Base-by-base conservation (phyloP, 2,888 invertebrate genomes). In the Agrotis clavis region DNA sequence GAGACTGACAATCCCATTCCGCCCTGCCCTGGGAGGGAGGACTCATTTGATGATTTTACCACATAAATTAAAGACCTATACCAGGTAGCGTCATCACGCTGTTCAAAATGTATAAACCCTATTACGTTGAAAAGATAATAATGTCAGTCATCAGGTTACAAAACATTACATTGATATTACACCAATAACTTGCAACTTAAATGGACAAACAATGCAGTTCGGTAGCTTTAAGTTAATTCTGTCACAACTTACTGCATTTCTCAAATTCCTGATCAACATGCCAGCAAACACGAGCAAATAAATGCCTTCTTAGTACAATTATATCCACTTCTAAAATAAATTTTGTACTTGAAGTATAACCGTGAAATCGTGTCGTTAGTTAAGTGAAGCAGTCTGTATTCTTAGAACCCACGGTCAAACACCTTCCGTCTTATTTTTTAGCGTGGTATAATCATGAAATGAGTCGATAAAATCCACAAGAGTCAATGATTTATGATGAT, bases 351-450 rank as follows among this genome's bases (percentile, higher is more conserved):
- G 47, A 77, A 74, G 74, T 74, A 67, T 41, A 53, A 63, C 30
- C 61, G 60, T n/a, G 47, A 67, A 79, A 62, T 59, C 14, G 45
- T 30, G 57, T 74, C 62, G 79, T 66, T 53, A 77, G 79, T 65
- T 53, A 77, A 66, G 57, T 47, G 41, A 47, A 56, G 25, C 35
- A 16, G 30, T 50, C 53, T 62, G 6, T 73, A 66, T 79, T 77
- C 50, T 74, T 63, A 66, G 76, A 73, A 63, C 54, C 45, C 35
- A 51, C 35, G 61, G 57, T 76, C 77, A 63, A 48, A 69, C 63
- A 76, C 69, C 51, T 74, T 63, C 1, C 0, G 41, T 2, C 41
- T 41, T 41, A 35, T 1, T 41, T 25, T 25, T 25, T 25, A 25
- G 25, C 25, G 25, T 2, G 25, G 25, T 25, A 25, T 2, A 25